Base-by-base conservation (phyloP, 2,888 invertebrate genomes). In the Strigamia crassipes region DNA sequence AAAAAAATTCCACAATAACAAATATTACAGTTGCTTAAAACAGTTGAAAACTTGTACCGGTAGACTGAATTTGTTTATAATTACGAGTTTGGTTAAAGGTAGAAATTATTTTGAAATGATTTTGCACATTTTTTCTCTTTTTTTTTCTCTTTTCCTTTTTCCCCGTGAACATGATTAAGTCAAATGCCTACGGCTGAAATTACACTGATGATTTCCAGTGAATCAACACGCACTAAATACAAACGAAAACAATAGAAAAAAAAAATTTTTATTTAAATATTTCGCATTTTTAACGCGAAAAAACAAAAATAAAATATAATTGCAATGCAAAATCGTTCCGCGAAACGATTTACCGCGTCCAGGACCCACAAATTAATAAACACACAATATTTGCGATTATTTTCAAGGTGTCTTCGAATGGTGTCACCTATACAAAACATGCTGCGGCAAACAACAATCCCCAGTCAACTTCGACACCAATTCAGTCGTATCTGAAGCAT, bases 391-490 rank as follows among this genome's bases (percentile, higher is more conserved):
- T n/a, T 46, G 4, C 15, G 8, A 46, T n/a, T 10, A n/a, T 3
- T 46, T 46, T 46, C 5, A 46, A 56, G 56, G 56, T 18, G 56
- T 18, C 8, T 18, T 9, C 56, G 56, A 56, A 4, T 56, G 56
- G 56, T 56, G 56, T 56, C 56, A 56, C 18, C 56, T 56, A 18
- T 56, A 8, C 56, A 9, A 56, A n/a, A 56, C n/a, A 3, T 56
- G 56, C n/a, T 56, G 56, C 21, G 56, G 56, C 9, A 18, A 56
- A n/a, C 15, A 88, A 56, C 95, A 95, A 87, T 94, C 94, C 0
- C 95, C 95, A 0, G 93, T 95, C 84, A 91, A 94, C 88, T 91
- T 95, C 80, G 89, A 90, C 84, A 88, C 89, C 9, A 88, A 90
- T 9, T 88, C 90, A 1, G 90, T 92, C 0, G 85, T 91, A 12